Percentiles rank a stretch among this genome's conserved stretches.
phyloP scores from a whole-genome alignment of 23 tunicate genomes.

The Aplidium turbinatum region DNA sequence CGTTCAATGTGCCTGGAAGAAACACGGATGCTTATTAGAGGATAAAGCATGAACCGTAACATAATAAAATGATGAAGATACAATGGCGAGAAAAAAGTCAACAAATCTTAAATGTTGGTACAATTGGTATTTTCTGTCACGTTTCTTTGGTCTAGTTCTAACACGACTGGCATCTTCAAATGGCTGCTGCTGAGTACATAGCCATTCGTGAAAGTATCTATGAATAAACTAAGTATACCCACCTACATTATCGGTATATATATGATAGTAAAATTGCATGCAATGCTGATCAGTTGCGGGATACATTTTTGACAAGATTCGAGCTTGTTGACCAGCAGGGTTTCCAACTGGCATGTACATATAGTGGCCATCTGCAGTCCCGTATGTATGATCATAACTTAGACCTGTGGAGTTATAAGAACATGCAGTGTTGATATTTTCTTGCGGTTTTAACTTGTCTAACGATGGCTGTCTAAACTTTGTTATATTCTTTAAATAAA shows the following conservation, averaged over 20 bases:
- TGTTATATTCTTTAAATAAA: too few species aligned
- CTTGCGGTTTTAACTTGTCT: too few species aligned
- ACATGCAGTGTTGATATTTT: too few species aligned
- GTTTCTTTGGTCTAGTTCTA: too few species aligned
- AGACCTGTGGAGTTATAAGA: constrained; percentile 28
- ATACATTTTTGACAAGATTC: constrained; percentile 52
- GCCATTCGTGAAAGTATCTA: too few species aligned
- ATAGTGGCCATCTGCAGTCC: constrained; percentile 81
- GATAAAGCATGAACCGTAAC: background rate
- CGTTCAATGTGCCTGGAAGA: constrained; percentile 69
- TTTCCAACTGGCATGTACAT: constrained; percentile 73
- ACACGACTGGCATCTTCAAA: too few species aligned
- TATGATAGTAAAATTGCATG: constrained; percentile 73
- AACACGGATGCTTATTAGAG: background rate
- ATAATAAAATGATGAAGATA: too few species aligned
- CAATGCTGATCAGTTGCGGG: constrained; percentile 81
- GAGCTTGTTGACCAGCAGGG: constrained; percentile 44
- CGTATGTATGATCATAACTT: constrained; percentile 85
- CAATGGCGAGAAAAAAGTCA: too few species aligned
- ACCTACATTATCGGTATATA: constrained; percentile 67
- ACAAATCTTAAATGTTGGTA: too few species aligned
- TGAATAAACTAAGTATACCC: background rate
- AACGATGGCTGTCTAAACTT: too few species aligned
- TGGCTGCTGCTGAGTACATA: too few species aligned
- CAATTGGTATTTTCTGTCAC: too few species aligned